Evolutionary conservation across 2,797 vertebrate species (phyloP).

Genomic region (Rhyacichthys aspro): DNA sequence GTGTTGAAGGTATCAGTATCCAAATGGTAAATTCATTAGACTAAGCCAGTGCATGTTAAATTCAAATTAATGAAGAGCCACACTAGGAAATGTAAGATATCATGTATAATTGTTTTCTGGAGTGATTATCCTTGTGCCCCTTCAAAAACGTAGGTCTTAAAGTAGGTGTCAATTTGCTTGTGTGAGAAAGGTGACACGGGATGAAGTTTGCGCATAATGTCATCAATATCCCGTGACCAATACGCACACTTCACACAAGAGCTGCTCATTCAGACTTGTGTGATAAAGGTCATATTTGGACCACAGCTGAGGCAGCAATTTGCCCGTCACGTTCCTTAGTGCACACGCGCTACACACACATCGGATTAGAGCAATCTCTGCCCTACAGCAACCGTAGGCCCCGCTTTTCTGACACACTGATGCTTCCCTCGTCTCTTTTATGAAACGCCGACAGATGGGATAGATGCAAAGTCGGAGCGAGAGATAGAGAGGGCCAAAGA

Average conservation of each 20-base stretch:
- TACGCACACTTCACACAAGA: background rate
- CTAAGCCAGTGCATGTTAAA: background rate
- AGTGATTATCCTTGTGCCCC: too few relatives aligned
- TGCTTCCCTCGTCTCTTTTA: slow-evolving; percentile 54
- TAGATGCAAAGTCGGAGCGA: slow-evolving; percentile 47
- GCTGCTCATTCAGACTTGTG: background rate
- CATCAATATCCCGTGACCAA: background rate
- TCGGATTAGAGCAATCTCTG: slow-evolving; percentile 43
- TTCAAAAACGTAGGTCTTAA: too few relatives aligned
- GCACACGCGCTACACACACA: slow-evolving; percentile 14
- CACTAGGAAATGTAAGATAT: too few relatives aligned
- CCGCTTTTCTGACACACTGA: slow-evolving; percentile 47
- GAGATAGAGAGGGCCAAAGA: slow-evolving; percentile 54
- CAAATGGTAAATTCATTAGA: slow-evolving; percentile 19
- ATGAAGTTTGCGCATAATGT: background rate
- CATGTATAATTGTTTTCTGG: too few relatives aligned
- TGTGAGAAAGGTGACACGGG: background rate
- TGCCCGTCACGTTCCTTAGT: slow-evolving; percentile 21
- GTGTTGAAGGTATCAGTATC: slow-evolving; percentile 2
- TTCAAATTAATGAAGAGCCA: too few relatives aligned
- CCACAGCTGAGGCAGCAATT: slow-evolving; percentile 6
- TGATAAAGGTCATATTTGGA: slow-evolving; percentile 11
- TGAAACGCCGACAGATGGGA: slow-evolving; percentile 68
- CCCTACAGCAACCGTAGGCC: slow-evolving; percentile 25
- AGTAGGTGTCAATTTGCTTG: too few relatives aligned